Evolutionary conservation across 2,888 invertebrate species (phyloP), one percentile per base, ranked within the genome.

Genomic region (Willowsia nigromaculata): DNA sequence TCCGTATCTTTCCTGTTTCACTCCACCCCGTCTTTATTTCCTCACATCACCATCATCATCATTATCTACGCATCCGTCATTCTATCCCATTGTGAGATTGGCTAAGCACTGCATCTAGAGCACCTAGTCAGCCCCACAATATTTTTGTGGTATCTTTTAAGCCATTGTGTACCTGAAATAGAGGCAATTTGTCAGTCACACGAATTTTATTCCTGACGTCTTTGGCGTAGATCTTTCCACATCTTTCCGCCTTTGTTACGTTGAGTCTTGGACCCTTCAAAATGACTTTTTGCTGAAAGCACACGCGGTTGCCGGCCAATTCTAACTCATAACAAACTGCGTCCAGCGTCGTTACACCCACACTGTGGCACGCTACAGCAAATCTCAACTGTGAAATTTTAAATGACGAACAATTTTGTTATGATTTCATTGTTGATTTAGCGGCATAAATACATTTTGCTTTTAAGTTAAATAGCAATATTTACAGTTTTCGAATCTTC

Each of bases 151-250:
- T n/a, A n/a, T n/a, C n/a, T n/a, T n/a, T n/a, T n/a, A n/a, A n/a
- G n/a, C n/a, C n/a, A n/a, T n/a, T n/a, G n/a, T n/a, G n/a, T 94
- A 97, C 97, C 95, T 97, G 96, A 93, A 98, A 94, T 93, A 96
- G 96, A 0, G 98, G 98, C 90, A 97, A 96, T 91, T 96, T 95
- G 15, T 97, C 96, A 68, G 97, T 95, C 80, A 98, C 95, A 91
- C 95, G 95, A 85, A 98, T 96, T 91, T 96, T 95, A 82, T 98
- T 94, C 91, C 97, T 95, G 92, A 96, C 95, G 93, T 97, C 97
- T 18, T 94, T 94, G 9, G 94, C 95, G 91, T 95, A 95, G 88
- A 94, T 93, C 86, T 94, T 94, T 62, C 93, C 93, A 11, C 94
- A 94, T 43, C 94, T 94, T 89, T 95, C 95, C 88, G 95, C 95